Conservation (phyloP, 1,140 invertebrate genomes). For the Drosophila hydei region DNA sequence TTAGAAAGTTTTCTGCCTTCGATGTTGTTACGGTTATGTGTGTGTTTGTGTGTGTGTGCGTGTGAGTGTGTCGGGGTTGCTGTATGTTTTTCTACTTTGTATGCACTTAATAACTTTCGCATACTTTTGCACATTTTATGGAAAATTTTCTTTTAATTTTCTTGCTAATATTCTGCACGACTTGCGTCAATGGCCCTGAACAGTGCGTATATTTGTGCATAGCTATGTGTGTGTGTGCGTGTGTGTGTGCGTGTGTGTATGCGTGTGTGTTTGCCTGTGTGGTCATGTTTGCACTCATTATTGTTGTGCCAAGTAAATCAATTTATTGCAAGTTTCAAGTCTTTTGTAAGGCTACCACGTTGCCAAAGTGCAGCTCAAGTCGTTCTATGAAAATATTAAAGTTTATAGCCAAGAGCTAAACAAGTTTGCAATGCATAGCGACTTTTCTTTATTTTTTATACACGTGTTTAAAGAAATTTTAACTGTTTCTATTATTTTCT, state of each 20-base stretch:
- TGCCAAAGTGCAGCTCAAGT: constrained; percentile 34
- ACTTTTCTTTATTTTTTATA: neutral
- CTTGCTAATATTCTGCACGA: constrained; percentile 55
- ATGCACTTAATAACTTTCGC: constrained; percentile 82
- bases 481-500: neutral
- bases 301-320: constrained; percentile 59
- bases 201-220: constrained; percentile 27
- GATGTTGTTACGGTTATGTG: constrained; percentile 24
- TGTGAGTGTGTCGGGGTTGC: constrained; percentile 46
- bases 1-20: constrained; percentile 71
- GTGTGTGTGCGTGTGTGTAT: constrained; percentile 10
- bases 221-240: constrained; percentile 2
- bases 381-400: constrained; percentile 16
- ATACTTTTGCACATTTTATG: constrained; percentile 82
- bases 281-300: constrained; percentile 54
- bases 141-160: constrained; percentile 76
- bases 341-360: constrained; percentile 50
- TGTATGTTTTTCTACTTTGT: constrained; percentile 68
- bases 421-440: neutral
- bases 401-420: constrained; percentile 30
- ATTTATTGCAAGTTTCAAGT: constrained; percentile 53
- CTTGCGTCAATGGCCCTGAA: constrained; percentile 38
- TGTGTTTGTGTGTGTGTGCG: constrained; percentile 21
- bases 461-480: neutral
- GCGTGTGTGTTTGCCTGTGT: constrained; percentile 16